These are phyloP conservation scores for Leucozona laternaria DNA, from an alignment of 2,888 invertebrate species.

Conservation along the genomic window DNA sequence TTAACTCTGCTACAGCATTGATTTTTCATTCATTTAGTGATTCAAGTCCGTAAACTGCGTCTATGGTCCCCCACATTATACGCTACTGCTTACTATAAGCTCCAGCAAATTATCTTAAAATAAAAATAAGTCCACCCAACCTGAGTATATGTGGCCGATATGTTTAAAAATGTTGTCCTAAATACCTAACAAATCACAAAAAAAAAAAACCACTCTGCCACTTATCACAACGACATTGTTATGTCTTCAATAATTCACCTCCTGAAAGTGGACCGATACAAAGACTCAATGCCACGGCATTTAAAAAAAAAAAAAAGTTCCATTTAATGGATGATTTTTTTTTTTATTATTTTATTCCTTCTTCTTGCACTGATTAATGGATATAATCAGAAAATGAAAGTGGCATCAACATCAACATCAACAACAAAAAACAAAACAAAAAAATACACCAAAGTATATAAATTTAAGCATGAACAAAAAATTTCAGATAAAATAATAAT, in stretches of 20 bases:
- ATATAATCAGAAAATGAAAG: slow-evolving; percentile 69
- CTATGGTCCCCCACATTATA: too few species aligned
- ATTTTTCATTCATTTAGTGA: too few species aligned
- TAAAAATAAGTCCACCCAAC: too few species aligned
- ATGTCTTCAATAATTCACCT: slow-evolving; percentile 68
- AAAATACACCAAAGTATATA: slow-evolving; percentile 37
- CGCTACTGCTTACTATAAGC: too few species aligned
- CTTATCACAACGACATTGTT: slow-evolving; percentile 69
- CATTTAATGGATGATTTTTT: slow-evolving; percentile 25
- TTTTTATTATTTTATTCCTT: slow-evolving; percentile 17
- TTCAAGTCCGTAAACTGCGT: too few species aligned
- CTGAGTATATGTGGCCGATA: not conserved
- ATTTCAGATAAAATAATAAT: slow-evolving; percentile 1
- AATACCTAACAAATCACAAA: slow-evolving; percentile 58
- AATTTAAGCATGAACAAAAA: slow-evolving; percentile 41
- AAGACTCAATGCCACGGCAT: not conserved
- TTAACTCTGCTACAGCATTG: too few species aligned
- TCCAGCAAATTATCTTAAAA: too few species aligned
- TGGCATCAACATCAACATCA: slow-evolving; percentile 63
- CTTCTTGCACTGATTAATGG: slow-evolving; percentile 61
- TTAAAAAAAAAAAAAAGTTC: slow-evolving; percentile 32
- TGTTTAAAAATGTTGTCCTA: slow-evolving; percentile 9
- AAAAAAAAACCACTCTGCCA: slow-evolving; percentile 63
- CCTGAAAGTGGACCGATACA: slow-evolving; percentile 37
- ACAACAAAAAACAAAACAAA: too few species aligned